Percentiles rank a stretch among this genome's conserved stretches.
These are phyloP conservation scores for Hoplostethus atlanticus DNA, from an alignment of 2,797 vertebrate species.

Conservation along the genomic window DNA sequence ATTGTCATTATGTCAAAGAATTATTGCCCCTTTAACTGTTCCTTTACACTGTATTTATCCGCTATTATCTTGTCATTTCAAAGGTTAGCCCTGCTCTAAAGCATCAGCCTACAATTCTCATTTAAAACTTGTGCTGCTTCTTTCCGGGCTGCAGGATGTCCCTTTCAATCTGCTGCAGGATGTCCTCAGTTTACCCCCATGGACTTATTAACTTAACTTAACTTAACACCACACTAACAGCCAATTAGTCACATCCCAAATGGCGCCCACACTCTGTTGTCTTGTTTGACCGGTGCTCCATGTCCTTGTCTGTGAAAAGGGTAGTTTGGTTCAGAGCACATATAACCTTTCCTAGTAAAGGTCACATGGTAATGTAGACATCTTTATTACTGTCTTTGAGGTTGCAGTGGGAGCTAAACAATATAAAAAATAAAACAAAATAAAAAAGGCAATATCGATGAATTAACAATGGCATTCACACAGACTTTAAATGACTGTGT, in stretches of 20 bases:
- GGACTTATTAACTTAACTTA: not conserved
- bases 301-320: constrained; percentile 41
- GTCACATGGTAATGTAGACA: constrained; percentile 54
- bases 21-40: constrained; percentile 27
- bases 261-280: constrained; percentile 28
- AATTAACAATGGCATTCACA: not conserved
- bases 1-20: constrained; percentile 46
- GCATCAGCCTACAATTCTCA: constrained; percentile 1
- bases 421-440: constrained; percentile 13
- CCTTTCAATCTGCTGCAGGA: constrained; percentile 4
- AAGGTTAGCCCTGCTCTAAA: constrained; percentile 59
- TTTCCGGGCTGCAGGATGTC: constrained; percentile 18
- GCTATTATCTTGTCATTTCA: constrained; percentile 43
- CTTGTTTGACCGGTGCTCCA: constrained; percentile 27
- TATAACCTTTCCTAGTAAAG: constrained; percentile 44
- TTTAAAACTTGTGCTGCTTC: constrained; percentile 15
- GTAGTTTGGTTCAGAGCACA: constrained; percentile 33
- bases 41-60: constrained; percentile 1
- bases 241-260: not conserved
- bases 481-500: not conserved
- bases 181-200: constrained; percentile 15
- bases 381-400: constrained; percentile 23
- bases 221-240: not conserved
- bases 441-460: not conserved
- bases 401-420: not conserved